phyloP scores from a whole-genome alignment of 2,888 invertebrate genomes.

The Abrostola triplasia region DNA sequence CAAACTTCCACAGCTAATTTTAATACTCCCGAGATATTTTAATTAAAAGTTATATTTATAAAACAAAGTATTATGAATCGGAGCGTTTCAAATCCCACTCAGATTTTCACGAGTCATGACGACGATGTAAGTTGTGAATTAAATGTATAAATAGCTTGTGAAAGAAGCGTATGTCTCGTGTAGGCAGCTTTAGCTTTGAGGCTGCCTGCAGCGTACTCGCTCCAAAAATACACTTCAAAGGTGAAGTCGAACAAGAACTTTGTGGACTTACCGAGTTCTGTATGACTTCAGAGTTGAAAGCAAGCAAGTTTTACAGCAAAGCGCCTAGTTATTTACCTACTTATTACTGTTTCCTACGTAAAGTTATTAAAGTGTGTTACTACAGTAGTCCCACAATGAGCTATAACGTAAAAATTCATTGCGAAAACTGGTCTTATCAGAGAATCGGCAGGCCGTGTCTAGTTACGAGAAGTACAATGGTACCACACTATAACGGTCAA shows the following conservation, averaged over 20 bases:
- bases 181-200: neutral
- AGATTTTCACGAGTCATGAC: neutral
- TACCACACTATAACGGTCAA: conserved; percentile 25
- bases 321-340: neutral
- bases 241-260: neutral
- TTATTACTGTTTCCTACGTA: neutral
- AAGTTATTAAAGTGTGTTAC: conserved; percentile 3
- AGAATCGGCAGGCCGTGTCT: conserved; percentile 24
- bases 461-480: conserved; percentile 12
- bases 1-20: too few species aligned
- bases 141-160: neutral
- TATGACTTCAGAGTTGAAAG: neutral
- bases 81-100: too few species aligned
- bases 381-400: neutral
- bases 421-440: conserved; percentile 30
- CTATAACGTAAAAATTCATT: conserved; percentile 16
- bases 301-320: neutral
- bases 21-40: too few species aligned
- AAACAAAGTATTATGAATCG: too few species aligned
- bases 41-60: too few species aligned
- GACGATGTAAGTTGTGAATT: neutral
- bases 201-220: neutral
- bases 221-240: neutral
- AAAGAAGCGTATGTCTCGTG: neutral
- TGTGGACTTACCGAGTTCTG: neutral